These are phyloP conservation scores for Junonia oenone DNA, from an alignment of 2,888 invertebrate species.

Conservation along the genomic window DNA sequence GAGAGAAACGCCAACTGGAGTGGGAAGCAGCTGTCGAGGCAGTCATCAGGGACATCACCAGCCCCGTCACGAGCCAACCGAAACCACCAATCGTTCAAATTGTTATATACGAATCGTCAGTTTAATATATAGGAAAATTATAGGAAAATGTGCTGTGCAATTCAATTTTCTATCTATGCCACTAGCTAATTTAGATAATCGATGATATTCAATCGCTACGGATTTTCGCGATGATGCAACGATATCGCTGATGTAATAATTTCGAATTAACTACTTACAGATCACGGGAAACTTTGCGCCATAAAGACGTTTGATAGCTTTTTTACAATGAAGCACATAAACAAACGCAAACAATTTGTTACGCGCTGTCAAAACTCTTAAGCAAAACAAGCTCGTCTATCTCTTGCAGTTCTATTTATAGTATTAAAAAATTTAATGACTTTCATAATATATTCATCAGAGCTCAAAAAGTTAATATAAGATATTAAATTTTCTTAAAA, in stretches of 20 bases:
- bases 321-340: slow-evolving; percentile 20
- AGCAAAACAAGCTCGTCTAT: slow-evolving; percentile 4
- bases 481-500: too few relatives aligned
- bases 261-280: slow-evolving; percentile 16
- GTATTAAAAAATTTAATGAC: neutral
- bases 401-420: slow-evolving; percentile 6
- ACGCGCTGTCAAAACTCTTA: slow-evolving; percentile 22
- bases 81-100: slow-evolving; percentile 87
- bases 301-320: slow-evolving; percentile 21
- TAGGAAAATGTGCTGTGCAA: neutral
- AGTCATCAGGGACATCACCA: slow-evolving; percentile 85
- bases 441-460: neutral
- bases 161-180: neutral
- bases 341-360: slow-evolving; percentile 12
- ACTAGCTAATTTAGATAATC: neutral
- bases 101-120: slow-evolving; percentile 93
- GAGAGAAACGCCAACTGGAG: slow-evolving; percentile 79
- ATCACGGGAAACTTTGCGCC: slow-evolving; percentile 14
- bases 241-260: slow-evolving; percentile 17
- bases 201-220: slow-evolving; percentile 1
- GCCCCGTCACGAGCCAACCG: slow-evolving; percentile 75
- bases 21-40: slow-evolving; percentile 90
- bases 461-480: neutral
- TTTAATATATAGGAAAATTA: slow-evolving; percentile 60
- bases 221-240: slow-evolving; percentile 12